These are phyloP conservation scores for Phasia obesa DNA, from an alignment of 2,888 invertebrate species.

Conservation along the genomic window DNA sequence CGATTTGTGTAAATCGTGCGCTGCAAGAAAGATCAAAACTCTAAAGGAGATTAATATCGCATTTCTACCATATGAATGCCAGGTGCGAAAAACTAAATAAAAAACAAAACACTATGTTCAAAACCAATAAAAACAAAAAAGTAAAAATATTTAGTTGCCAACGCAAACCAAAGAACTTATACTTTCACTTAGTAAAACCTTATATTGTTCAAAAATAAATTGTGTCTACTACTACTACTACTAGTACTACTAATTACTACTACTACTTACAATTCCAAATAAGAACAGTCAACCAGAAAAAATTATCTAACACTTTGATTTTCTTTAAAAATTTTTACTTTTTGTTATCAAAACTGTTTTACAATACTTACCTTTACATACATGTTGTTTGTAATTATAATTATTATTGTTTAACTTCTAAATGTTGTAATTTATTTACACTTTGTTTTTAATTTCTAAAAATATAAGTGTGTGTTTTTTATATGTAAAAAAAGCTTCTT, in stretches of 20 bases:
- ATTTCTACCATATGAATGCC: slow-evolving; percentile 98
- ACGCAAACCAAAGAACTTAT: slow-evolving; percentile 32
- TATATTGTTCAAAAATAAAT: slow-evolving; percentile 43
- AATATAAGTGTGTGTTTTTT: slow-evolving; percentile 42
- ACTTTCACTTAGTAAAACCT: slow-evolving; percentile 47
- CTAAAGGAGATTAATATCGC: slow-evolving; percentile 99
- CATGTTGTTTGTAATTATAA: slow-evolving; percentile 65
- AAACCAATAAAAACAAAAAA: slow-evolving; percentile 42
- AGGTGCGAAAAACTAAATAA: slow-evolving; percentile 86
- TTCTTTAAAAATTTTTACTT: slow-evolving; percentile 49
- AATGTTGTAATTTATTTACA: slow-evolving; percentile 68
- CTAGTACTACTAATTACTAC: slow-evolving; percentile 16
- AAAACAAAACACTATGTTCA: slow-evolving; percentile 52
- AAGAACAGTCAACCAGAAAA: slow-evolving; percentile 11
- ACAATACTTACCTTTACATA: slow-evolving; percentile 32
- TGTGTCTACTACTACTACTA: slow-evolving; percentile 40
- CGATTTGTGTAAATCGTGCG: slow-evolving; percentile 97
- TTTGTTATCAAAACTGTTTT: slow-evolving; percentile 36
- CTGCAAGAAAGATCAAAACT: slow-evolving; percentile 97
- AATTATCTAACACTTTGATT: slow-evolving; percentile 43
- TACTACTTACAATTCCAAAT: slow-evolving; percentile 28
- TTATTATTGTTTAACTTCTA: slow-evolving; percentile 52
- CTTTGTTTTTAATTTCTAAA: slow-evolving; percentile 53
- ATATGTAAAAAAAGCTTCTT: not conserved
- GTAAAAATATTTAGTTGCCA: slow-evolving; percentile 32